phyloP scores from a whole-genome alignment of 1,140 invertebrate species.

The Neodiprion fabricii region DNA sequence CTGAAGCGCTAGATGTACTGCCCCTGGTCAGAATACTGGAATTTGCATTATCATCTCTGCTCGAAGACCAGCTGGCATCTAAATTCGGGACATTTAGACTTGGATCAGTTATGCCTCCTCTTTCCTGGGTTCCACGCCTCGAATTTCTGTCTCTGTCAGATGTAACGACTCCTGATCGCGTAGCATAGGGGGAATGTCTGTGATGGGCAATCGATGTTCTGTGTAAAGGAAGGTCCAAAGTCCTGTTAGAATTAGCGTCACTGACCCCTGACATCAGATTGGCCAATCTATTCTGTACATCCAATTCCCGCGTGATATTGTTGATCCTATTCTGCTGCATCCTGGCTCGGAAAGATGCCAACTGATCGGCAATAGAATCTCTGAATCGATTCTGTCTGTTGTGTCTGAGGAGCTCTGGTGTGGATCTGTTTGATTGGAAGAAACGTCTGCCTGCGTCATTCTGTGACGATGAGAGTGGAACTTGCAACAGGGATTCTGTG shows the following conservation, averaged over 20 bases:
- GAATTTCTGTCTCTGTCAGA: neutral
- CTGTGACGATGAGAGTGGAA: neutral
- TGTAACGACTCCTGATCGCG: neutral
- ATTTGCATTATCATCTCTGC: neutral
- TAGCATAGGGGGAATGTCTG: slow-evolving; percentile 36
- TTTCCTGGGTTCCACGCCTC: neutral
- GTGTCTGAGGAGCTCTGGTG: slow-evolving; percentile 29
- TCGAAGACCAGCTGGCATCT: neutral
- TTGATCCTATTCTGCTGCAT: slow-evolving; percentile 38
- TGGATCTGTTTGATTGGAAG: slow-evolving; percentile 31
- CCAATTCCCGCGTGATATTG: slow-evolving; percentile 33
- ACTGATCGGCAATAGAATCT: slow-evolving; percentile 37
- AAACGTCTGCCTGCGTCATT: slow-evolving; percentile 23
- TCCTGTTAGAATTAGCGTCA: neutral
- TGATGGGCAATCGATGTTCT: slow-evolving; percentile 28
- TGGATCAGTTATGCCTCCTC: neutral
- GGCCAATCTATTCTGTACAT: slow-evolving; percentile 1
- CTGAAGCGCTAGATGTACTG: neutral
- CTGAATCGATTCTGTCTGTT: slow-evolving; percentile 36
- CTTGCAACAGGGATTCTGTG: neutral
- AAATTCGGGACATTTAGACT: neutral
- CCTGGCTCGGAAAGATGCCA: slow-evolving; percentile 37
- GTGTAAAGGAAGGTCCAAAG: slow-evolving; percentile 26
- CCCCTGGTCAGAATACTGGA: neutral
- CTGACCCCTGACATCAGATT: neutral